These are phyloP conservation scores for Limonius californicus DNA, from an alignment of 1,140 invertebrate species.

Conservation along the genomic window DNA sequence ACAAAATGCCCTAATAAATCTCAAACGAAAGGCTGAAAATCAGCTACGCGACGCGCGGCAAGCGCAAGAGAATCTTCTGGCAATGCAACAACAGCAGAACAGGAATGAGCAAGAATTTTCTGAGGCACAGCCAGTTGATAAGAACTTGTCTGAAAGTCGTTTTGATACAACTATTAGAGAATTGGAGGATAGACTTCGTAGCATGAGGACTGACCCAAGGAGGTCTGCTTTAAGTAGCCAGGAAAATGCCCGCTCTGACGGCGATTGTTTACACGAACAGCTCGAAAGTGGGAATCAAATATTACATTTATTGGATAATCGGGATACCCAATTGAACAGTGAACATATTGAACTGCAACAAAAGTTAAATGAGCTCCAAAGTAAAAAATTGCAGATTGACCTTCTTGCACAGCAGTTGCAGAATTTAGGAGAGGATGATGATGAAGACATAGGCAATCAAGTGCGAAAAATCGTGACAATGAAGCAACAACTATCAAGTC, in stretches of 20 bases:
- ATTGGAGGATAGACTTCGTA: constrained; percentile 33
- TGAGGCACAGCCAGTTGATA: background rate
- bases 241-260: constrained; percentile 31
- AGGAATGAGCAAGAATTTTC: background rate
- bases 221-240: constrained; percentile 22
- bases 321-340: constrained; percentile 41
- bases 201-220: constrained; percentile 25
- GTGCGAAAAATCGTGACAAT: constrained; percentile 43
- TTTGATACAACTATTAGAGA: constrained; percentile 35
- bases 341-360: constrained; percentile 44
- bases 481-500: constrained; percentile 43
- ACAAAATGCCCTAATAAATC: constrained; percentile 37
- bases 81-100: constrained; percentile 16
- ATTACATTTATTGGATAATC: constrained; percentile 40
- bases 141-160: constrained; percentile 15
- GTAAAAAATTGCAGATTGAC: constrained; percentile 46
- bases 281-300: constrained; percentile 40
- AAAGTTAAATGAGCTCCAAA: constrained; percentile 46
- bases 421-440: constrained; percentile 36
- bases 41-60: constrained; percentile 42
- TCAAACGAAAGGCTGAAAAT: constrained; percentile 45
- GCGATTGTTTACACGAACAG: constrained; percentile 38
- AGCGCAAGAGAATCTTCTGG: constrained; percentile 38
- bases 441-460: constrained; percentile 39
- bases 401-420: constrained; percentile 45